Evolutionary conservation across 2,888 invertebrate genomes (phyloP), one percentile per base, ranked within the genome.

Genomic region (Baccha elongata): DNA sequence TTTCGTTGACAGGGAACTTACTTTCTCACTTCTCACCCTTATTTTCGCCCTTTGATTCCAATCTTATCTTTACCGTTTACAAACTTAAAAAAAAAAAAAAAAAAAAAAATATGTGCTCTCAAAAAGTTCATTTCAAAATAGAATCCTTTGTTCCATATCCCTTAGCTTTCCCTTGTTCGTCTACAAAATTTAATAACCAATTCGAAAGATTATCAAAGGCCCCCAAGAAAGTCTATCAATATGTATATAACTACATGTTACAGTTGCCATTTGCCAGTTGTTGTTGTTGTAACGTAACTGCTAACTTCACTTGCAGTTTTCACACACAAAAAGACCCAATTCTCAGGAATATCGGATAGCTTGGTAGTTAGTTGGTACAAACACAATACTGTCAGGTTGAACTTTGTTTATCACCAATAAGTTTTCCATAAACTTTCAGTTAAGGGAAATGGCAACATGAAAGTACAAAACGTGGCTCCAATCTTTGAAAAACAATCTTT

Each of bases 351-450:
- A 21, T 37, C n/a, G 21, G n/a, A 55, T 37, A 32, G 13, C n/a
- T n/a, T 21, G 37, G 7, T n/a, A n/a, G n/a, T n/a, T 29, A n/a
- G 17, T 40, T 2, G 10, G 3, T 11, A 19, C 17, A 42, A 4
- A 29, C 3, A n/a, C 13, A 50, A 48, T 50, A 50, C 46, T 68
- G 60, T 21, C 69, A 73, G 48, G n/a, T 52, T 58, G 11, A 65
- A 69, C 58, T 78, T 65, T 32, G 71, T 78, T 78, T 78, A 80
- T 74, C 55, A 44, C 26, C 74, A 50, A 68, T 64, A 69, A 69
- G 58, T 64, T 69, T 58, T 64, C 55, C 69, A 74, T 74, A 80
- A 65, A 73, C 58, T 80, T 64, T 58, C 48, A 78, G 67, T 48
- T 73, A 53, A 62, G 65, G 60, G 67, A 72, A 72, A 60, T 72